Conservation (phyloP, 2,113 vertebrate genomes). For the Spilogale gracilis region DNA sequence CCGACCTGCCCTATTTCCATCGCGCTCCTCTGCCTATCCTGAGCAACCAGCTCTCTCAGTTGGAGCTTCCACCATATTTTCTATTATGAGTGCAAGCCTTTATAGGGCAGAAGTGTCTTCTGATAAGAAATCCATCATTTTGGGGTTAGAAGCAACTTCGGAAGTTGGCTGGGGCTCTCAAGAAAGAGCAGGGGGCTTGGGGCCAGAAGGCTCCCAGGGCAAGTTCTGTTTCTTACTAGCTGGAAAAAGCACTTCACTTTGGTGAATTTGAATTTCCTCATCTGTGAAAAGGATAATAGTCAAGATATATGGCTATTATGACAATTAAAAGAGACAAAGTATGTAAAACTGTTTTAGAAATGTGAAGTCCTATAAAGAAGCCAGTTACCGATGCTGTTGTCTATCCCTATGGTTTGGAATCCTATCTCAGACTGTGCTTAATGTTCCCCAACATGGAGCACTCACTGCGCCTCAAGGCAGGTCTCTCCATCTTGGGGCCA, state of each 20-base stretch:
- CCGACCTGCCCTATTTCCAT: accelerated
- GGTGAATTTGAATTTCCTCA: not conserved
- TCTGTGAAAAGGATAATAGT: not conserved
- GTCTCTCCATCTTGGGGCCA: not conserved
- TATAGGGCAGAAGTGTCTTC: not conserved
- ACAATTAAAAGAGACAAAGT: not conserved
- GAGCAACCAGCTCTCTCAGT: not conserved
- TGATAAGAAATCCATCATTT: not conserved
- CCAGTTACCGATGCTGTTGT: not conserved
- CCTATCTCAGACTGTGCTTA: not conserved
- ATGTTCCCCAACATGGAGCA: accelerated
- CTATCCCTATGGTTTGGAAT: not conserved
- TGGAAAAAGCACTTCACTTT: not conserved
- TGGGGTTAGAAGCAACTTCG: not conserved
- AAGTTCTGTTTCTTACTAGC: not conserved
- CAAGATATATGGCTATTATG: not conserved
- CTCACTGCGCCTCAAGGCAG: no score
- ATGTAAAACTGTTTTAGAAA: not conserved
- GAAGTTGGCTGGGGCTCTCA: not conserved
- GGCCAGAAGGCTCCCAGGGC: not conserved
- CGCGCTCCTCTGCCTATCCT: not conserved
- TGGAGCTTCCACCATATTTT: not conserved
- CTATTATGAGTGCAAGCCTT: no score
- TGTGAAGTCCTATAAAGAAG: not conserved
- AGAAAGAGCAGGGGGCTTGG: not conserved